Percentiles rank a stretch among this genome's conserved stretches.
These are phyloP conservation scores for Myrmecophaga tridactyla DNA, from an alignment of 2,113 vertebrate species.

Conservation along the genomic window DNA sequence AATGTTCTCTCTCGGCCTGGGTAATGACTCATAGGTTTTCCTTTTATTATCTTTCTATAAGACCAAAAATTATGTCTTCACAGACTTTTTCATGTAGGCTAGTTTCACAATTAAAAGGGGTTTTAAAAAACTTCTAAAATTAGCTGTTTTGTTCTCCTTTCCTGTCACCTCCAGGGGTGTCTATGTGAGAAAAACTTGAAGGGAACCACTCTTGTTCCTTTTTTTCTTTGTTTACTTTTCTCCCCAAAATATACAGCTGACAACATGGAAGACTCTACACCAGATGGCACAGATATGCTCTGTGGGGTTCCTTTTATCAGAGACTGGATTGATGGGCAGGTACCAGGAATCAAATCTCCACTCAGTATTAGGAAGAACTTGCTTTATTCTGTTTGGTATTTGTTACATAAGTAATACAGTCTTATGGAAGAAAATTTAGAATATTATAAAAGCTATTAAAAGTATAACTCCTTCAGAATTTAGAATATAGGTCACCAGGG, in stretches of 20 bases:
- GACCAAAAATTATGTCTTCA: neutral
- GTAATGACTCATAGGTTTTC: no score
- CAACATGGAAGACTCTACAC: no score
- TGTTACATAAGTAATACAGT: neutral
- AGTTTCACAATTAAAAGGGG: neutral
- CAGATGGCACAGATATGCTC: neutral
- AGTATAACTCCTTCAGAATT: no score
- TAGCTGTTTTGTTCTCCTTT: neutral
- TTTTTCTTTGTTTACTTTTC: neutral
- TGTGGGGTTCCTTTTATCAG: neutral
- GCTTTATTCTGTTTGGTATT: neutral
- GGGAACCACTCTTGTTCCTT: neutral
- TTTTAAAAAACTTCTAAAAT: neutral
- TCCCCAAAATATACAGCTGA: neutral
- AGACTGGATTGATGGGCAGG: neutral
- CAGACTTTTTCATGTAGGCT: neutral
- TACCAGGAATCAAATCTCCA: neutral
- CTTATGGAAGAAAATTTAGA: neutral
- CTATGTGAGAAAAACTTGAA: neutral
- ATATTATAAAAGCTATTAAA: neutral
- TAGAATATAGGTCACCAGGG: no score
- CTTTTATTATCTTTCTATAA: neutral
- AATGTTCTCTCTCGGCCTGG: neutral
- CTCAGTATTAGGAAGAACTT: neutral
- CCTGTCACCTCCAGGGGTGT: neutral